Base-by-base conservation (phyloP, 2,113 vertebrate species). In the Ciconia stormi region DNA sequence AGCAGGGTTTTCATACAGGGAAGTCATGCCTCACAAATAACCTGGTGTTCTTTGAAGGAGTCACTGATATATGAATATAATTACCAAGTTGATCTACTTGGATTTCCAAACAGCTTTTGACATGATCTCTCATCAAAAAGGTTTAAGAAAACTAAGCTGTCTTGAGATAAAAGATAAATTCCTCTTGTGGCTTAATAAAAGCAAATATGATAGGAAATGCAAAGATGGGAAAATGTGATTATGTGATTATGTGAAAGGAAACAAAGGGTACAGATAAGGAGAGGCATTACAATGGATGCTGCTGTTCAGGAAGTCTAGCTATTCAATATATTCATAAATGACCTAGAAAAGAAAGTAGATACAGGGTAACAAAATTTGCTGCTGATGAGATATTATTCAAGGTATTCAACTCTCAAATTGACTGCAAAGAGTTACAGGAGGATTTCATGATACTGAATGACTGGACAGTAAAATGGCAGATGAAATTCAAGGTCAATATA, bases 401-500 rank as follows among this genome's bases (percentile, higher is more conserved):
- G 44, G 38, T 71, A 89, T 87, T 95, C 63, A 87, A 32, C 36
- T 87, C 22, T 55, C 47, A 91, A 78, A 89, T 13, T 91, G 81
- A 82, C 77, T 91, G 55, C 73, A 78, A 32, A 84, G 56, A 47
- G 36, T 81, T 95, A 74, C 40, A 58, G n/a, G 32, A 95, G 17
- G n/a, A 89, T 91, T 95, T 95, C 50, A 49, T 62, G 83, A 62
- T 77, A 53, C 42, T 67, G 87, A 96, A 82, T 89, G 83, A 87
- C 84, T 96, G 95, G 95, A 76, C 95, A 96, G 61, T 89, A 94
- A 96, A 94, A 93, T 55, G 87, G 56, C 73, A 96, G 84, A 93
- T 50, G 56, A 93, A 95, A 93, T 95, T 96, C 93, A 97, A 97
- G 95, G 94, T 96, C 95, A 97, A 89, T 94, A 82, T 95, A 95